phyloP scores from a whole-genome alignment of 2,888 invertebrate species.

The Pimpla rufipes region DNA sequence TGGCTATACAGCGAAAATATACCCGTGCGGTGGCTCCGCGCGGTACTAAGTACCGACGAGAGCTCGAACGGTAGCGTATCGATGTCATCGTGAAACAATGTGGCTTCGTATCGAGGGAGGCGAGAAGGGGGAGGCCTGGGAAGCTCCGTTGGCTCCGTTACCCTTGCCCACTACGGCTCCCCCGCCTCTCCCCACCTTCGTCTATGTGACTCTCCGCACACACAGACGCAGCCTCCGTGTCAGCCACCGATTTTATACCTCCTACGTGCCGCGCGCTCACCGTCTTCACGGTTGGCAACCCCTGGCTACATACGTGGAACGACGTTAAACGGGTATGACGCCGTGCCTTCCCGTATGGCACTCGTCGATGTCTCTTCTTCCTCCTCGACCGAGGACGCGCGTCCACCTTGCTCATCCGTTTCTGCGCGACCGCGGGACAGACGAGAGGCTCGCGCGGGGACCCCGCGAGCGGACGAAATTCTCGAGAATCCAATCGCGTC shows the following conservation, averaged over 20 bases:
- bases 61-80: conserved; percentile 66
- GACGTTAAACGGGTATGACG: conserved; percentile 52
- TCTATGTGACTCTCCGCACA: too few species aligned
- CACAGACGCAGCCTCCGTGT: too few species aligned
- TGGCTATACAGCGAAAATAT: conserved; percentile 19
- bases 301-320: conserved; percentile 39
- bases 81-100: conserved; percentile 71
- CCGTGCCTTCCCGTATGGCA: conserved; percentile 6
- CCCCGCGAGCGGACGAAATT: not conserved
- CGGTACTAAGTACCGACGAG: conserved; percentile 55
- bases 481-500: not conserved
- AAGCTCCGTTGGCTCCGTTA: conserved; percentile 66
- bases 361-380: conserved; percentile 39
- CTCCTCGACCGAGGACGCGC: conserved; percentile 30
- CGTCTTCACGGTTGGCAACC: conserved; percentile 46
- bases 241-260: conserved; percentile 19
- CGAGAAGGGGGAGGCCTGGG: conserved; percentile 51
- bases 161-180: conserved; percentile 42
- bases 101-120: conserved; percentile 62
- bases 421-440: too few species aligned
- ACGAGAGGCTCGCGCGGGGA: too few species aligned
- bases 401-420: conserved; percentile 18
- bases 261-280: not conserved
- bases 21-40: conserved; percentile 20
- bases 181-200: conserved; percentile 23